Percentiles rank a stretch among this genome's conserved stretches.
Evolutionary conservation across 64 coral and sea anemone species (phyloP).

Genomic region (Platygyra sinensis): DNA sequence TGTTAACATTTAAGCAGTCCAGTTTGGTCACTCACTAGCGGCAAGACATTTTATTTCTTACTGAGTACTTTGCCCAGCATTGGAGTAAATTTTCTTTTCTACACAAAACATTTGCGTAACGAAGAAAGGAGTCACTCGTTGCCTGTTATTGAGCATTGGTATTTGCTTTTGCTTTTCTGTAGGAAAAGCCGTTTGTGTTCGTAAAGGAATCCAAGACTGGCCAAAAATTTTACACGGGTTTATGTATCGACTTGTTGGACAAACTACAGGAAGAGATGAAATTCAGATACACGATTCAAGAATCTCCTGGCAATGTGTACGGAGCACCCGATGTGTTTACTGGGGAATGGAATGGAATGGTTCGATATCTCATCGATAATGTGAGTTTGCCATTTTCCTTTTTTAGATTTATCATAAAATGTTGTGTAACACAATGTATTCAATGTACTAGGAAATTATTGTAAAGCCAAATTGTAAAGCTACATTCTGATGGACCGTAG

Average conservation of each 20-base stretch:
- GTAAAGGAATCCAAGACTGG: slow-evolving; percentile 54
- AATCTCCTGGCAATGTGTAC: slow-evolving; percentile 37
- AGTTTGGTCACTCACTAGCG: too few relatives aligned
- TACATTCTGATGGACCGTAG: too few relatives aligned
- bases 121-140: too few relatives aligned
- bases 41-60: too few relatives aligned
- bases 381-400: not conserved
- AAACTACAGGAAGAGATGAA: slow-evolving; percentile 71
- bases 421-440: too few relatives aligned
- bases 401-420: not conserved
- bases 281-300: slow-evolving; percentile 65
- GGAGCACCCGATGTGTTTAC: slow-evolving; percentile 62
- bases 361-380: slow-evolving; percentile 51
- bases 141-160: not conserved
- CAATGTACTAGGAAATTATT: too few relatives aligned
- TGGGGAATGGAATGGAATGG: slow-evolving; percentile 68
- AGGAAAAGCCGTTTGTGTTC: slow-evolving; percentile 78
- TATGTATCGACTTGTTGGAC: slow-evolving; percentile 70
- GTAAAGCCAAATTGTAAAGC: too few relatives aligned
- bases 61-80: too few relatives aligned
- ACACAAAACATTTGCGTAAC: too few relatives aligned
- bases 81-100: too few relatives aligned
- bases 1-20: too few relatives aligned
- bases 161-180: not conserved
- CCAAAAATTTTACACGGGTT: slow-evolving; percentile 25